These are phyloP conservation scores for Apomyelois bistriatella DNA, from an alignment of 2,888 invertebrate species.

Conservation along the genomic window DNA sequence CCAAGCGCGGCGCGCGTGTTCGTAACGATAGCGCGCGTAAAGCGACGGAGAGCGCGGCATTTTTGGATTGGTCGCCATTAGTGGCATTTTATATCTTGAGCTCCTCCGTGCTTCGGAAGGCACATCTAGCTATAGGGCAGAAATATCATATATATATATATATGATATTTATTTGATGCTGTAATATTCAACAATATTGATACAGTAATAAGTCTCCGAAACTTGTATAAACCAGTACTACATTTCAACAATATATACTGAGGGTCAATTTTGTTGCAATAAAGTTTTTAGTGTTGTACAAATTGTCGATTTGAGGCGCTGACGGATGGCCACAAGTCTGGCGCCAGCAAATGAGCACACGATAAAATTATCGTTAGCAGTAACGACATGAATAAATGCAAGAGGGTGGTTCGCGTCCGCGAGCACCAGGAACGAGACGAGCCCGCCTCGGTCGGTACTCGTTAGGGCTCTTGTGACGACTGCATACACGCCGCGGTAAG, in stretches of 20 bases:
- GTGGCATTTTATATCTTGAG: too few species aligned
- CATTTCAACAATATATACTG: conserved; percentile 57
- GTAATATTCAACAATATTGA: too few species aligned
- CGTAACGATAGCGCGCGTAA: too few species aligned
- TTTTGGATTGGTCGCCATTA: too few species aligned
- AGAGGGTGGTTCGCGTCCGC: conserved; percentile 66
- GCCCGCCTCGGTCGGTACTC: conserved; percentile 44
- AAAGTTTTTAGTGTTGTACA: conserved; percentile 77
- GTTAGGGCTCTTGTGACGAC: conserved; percentile 69
- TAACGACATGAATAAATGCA: conserved; percentile 82
- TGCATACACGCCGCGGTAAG: conserved; percentile 27
- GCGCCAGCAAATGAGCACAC: conserved; percentile 80
- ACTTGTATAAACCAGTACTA: conserved; percentile 38
- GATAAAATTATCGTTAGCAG: conserved; percentile 81
- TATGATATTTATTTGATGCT: too few species aligned
- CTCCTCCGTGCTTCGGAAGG: too few species aligned
- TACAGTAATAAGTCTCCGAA: not conserved
- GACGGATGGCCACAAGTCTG: conserved; percentile 75
- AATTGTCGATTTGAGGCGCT: conserved; percentile 75
- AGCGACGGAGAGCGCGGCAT: too few species aligned
- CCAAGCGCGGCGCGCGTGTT: too few species aligned
- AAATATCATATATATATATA: too few species aligned
- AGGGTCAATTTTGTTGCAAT: conserved; percentile 75
- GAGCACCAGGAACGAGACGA: conserved; percentile 43
- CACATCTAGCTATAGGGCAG: too few species aligned